A percentile compares a stretch with the other conserved stretches of the same genome.
Evolutionary conservation across 2,888 invertebrate genomes (phyloP).

Genomic region (Scaptomyza flava): DNA sequence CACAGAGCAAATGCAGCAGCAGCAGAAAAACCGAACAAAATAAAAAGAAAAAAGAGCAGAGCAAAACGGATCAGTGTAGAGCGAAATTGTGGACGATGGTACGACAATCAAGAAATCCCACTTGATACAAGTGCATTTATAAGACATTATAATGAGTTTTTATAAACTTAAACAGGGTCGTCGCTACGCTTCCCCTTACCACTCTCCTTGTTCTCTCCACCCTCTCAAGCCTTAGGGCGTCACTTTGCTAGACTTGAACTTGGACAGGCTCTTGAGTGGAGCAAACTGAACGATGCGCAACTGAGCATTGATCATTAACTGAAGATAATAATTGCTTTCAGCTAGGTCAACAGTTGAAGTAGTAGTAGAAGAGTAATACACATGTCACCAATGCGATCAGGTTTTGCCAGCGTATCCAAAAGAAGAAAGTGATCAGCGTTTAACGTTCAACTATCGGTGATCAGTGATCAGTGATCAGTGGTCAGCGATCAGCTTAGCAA

Average conservation of each 20-base stretch:
- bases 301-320: conserved; percentile 55
- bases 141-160: conserved; percentile 82
- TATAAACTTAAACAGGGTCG: conserved; percentile 81
- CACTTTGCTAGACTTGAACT: conserved; percentile 71
- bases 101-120: conserved; percentile 75
- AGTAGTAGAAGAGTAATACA: conserved; percentile 12
- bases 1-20: conserved; percentile 23
- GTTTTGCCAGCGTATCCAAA: conserved; percentile 25
- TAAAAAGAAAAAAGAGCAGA: conserved; percentile 39
- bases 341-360: conserved; percentile 63
- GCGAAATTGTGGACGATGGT: conserved; percentile 23
- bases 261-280: conserved; percentile 58
- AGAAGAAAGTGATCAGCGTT: conserved; percentile 69
- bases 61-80: conserved; percentile 51
- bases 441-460: conserved; percentile 12
- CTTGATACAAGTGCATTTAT: conserved; percentile 80
- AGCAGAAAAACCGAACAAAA: conserved; percentile 15
- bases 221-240: conserved; percentile 71
- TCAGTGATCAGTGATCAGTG: conserved; percentile 13
- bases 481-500: conserved; percentile 15
- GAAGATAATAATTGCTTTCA: conserved; percentile 72
- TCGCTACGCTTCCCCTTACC: conserved; percentile 6
- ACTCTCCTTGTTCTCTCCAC: not conserved
- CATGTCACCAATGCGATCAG: conserved; percentile 68
- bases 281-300: conserved; percentile 31